Conservation (phyloP, 2,888 invertebrate species). For the Lasioglossum figueresi region DNA sequence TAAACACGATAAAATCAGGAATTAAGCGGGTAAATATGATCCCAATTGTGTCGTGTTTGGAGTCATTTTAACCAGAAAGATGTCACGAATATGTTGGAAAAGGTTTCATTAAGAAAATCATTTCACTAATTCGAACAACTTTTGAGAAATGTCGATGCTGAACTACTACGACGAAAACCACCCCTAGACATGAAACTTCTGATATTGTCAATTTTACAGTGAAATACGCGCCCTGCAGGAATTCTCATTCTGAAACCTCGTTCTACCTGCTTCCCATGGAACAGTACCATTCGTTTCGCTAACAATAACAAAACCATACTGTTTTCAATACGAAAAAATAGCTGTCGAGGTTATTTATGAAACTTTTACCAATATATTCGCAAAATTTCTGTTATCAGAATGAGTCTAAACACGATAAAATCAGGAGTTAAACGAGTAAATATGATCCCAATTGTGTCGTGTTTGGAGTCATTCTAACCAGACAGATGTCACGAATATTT, state of each 20-base stretch:
- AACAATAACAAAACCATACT: background rate
- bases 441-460: too few relatives aligned
- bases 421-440: too few relatives aligned
- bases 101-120: too few relatives aligned
- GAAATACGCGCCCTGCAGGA: background rate
- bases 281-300: background rate
- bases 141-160: constrained; percentile 35
- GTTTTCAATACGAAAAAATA: too few relatives aligned
- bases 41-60: too few relatives aligned
- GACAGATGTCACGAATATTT: too few relatives aligned
- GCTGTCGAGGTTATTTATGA: too few relatives aligned
- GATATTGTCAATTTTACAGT: background rate
- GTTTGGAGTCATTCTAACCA: too few relatives aligned
- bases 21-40: too few relatives aligned
- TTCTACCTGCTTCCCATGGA: background rate
- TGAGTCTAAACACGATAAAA: background rate
- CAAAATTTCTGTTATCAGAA: too few relatives aligned
- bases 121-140: constrained; percentile 48
- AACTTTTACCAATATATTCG: background rate
- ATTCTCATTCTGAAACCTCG: background rate
- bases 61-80: too few relatives aligned
- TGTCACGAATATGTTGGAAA: too few relatives aligned
- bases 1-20: background rate
- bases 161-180: constrained; percentile 1
- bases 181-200: background rate